Evolutionary conservation across 92 coral and sea anemone species (phyloP).

Genomic region (Paragorgia papillata): DNA sequence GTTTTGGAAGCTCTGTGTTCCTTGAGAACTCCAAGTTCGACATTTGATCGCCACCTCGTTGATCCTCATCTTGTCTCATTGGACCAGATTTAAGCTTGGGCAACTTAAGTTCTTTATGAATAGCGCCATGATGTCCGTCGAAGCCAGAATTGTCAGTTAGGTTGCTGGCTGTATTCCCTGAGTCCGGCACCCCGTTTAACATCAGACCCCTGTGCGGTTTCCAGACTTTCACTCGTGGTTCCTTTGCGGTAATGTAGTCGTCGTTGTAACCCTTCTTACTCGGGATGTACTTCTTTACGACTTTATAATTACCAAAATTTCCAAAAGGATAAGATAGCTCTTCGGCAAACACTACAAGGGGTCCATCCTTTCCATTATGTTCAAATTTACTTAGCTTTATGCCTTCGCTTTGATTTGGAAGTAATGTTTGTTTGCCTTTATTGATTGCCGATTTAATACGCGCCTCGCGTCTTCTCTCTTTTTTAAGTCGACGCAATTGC

Average conservation of each 20-base stretch:
- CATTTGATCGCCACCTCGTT: background rate
- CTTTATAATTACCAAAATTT: conserved; percentile 3
- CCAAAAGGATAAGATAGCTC: conserved; percentile 56
- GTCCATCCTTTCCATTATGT: conserved; percentile 78
- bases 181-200: conserved; percentile 10
- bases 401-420: conserved; percentile 74
- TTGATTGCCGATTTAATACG: conserved; percentile 81
- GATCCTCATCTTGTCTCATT: background rate
- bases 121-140: background rate
- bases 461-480: conserved; percentile 41
- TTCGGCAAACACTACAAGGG: conserved; percentile 82
- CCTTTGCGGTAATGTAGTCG: background rate
- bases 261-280: background rate
- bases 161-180: background rate
- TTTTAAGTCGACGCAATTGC: conserved; percentile 14
- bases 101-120: conserved; percentile 18
- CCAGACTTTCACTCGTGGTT: background rate
- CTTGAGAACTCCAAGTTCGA: conserved; percentile 8
- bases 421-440: conserved; percentile 73
- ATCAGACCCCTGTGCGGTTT: background rate
- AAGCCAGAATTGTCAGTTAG: background rate
- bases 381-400: conserved; percentile 79
- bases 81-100: conserved; percentile 20
- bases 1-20: conserved; percentile 30
- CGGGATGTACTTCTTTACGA: conserved; percentile 2